phyloP scores from a whole-genome alignment of 2,888 invertebrate genomes.

The Eupsilia transversa region DNA sequence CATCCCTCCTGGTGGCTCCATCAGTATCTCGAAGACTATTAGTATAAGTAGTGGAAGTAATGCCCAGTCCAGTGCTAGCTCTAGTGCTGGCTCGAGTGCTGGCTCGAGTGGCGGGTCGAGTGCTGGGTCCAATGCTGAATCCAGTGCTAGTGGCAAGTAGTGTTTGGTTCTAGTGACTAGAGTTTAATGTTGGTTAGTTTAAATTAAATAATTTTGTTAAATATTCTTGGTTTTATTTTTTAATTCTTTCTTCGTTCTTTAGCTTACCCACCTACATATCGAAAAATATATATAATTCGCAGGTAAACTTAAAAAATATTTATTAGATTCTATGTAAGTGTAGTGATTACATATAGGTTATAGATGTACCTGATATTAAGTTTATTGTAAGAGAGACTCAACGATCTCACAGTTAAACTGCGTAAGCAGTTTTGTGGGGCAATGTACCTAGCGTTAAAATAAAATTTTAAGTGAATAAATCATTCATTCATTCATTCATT shows the following conservation, averaged over 20 bases:
- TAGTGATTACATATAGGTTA: too few relatives aligned
- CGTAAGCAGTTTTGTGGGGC: too few relatives aligned
- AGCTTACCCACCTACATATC: neutral
- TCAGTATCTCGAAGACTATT: slow-evolving; percentile 77
- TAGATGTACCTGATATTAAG: too few relatives aligned
- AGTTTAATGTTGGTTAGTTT: neutral
- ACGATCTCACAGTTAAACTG: too few relatives aligned
- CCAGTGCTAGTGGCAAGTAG: slow-evolving; percentile 49
- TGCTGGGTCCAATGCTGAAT: slow-evolving; percentile 28
- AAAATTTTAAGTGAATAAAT: too few relatives aligned
- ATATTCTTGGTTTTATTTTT: slow-evolving; percentile 1
- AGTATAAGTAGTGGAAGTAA: slow-evolving; percentile 71
- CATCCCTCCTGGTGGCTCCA: slow-evolving; percentile 58
- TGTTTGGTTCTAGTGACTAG: neutral
- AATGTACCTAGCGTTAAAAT: too few relatives aligned
- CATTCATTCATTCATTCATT: too few relatives aligned
- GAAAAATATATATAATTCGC: too few relatives aligned
- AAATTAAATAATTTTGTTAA: slow-evolving; percentile 23
- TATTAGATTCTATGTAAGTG: too few relatives aligned
- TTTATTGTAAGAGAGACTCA: too few relatives aligned
- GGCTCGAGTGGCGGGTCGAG: slow-evolving; percentile 26
- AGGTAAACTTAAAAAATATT: too few relatives aligned
- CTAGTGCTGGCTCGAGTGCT: slow-evolving; percentile 29
- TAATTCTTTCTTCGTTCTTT: neutral
- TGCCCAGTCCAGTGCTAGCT: slow-evolving; percentile 52